Conservation (phyloP, 37 sponge, comb jelly and placozoan genomes). For the Spongilla lacustris region DNA sequence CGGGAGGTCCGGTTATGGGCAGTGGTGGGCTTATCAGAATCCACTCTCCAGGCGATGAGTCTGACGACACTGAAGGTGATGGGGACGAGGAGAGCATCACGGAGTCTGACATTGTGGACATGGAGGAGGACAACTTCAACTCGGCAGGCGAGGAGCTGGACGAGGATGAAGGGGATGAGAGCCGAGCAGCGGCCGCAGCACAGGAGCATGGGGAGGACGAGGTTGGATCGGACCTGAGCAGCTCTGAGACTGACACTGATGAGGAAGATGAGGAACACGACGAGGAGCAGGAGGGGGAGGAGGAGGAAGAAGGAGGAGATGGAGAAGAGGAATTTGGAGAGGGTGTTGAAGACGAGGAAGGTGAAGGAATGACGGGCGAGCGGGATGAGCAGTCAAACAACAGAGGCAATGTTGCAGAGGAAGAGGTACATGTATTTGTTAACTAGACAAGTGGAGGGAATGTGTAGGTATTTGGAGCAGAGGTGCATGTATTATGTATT, state of each 20-base stretch:
- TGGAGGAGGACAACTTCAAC: constrained; percentile 78
- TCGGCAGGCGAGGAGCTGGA: constrained; percentile 92
- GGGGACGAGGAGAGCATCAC: constrained; percentile 35
- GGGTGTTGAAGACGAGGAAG: neutral
- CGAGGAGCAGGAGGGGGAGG: constrained; percentile 15
- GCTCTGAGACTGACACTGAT: constrained; percentile 29
- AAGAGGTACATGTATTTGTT: neutral
- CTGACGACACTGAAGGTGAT: constrained; percentile 22
- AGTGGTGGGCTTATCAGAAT: neutral
- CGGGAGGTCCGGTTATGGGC: neutral
- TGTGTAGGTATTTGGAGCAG: neutral
- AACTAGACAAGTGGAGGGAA: too few species aligned
- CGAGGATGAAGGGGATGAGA: constrained; percentile 74
- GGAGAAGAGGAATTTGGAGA: neutral
- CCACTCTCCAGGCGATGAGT: neutral
- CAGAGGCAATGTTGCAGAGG: neutral
- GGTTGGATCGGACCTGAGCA: constrained; percentile 28
- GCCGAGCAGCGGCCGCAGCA: neutral
- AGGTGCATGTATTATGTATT: too few species aligned
- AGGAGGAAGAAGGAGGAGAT: neutral
- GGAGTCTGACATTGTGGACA: constrained; percentile 57
- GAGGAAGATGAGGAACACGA: constrained; percentile 49
- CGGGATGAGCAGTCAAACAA: neutral
- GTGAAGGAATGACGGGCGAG: neutral
- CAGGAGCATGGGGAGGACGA: neutral